Percentiles rank a stretch among this genome's conserved stretches.
phyloP scores from a whole-genome alignment of 1,140 invertebrate species.

The Drosophila eugracilis region DNA sequence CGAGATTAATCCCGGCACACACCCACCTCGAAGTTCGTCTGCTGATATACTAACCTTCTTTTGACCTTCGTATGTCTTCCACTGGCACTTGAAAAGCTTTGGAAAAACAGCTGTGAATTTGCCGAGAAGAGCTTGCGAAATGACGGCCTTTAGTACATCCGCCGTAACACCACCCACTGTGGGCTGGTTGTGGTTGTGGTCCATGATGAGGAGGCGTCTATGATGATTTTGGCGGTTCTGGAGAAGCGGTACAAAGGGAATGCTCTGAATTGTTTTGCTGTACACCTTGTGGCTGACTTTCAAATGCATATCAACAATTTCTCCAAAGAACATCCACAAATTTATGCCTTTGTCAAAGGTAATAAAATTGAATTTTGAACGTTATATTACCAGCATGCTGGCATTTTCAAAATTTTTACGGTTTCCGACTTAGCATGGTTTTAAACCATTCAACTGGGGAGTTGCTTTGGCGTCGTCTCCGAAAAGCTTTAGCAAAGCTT shows the following conservation, averaged over 20 bases:
- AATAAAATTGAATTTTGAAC: conserved; percentile 6
- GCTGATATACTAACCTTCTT: conserved; percentile 78
- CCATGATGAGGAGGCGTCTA: conserved; percentile 32
- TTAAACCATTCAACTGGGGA: not conserved
- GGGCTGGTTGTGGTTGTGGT: conserved; percentile 59
- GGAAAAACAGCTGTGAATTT: conserved; percentile 79
- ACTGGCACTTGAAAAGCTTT: conserved; percentile 76
- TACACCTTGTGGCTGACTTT: not conserved
- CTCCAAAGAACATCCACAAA: not conserved
- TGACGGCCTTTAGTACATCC: conserved; percentile 48
- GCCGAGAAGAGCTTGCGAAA: conserved; percentile 57
- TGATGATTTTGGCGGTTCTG: not conserved
- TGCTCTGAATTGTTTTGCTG: not conserved
- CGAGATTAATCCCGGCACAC: conserved; percentile 23
- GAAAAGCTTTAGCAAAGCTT: conserved; percentile 14
- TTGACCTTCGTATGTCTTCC: conserved; percentile 79
- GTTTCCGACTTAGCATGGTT: not conserved
- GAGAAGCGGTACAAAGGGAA: not conserved
- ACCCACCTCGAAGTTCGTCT: conserved; percentile 71
- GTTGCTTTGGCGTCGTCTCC: not conserved
- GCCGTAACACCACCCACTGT: conserved; percentile 25
- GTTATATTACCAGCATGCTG: conserved; percentile 20
- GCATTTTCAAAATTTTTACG: conserved; percentile 1
- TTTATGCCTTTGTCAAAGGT: not conserved
- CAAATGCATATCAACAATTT: not conserved